Conservation (phyloP, 92 coral and sea anemone genomes). For the Montipora capitata region DNA sequence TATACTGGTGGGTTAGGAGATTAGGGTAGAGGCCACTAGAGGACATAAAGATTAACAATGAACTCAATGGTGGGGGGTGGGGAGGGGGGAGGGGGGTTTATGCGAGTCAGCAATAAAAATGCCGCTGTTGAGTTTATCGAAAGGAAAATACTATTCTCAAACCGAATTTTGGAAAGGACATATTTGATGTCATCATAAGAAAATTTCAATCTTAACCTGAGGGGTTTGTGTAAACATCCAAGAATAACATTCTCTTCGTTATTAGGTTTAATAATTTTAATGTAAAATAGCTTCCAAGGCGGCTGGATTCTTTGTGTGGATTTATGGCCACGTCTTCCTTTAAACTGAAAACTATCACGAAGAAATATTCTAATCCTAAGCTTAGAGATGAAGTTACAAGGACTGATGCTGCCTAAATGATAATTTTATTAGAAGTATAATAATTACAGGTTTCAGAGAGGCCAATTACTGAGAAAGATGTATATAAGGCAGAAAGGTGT, state of each 20-base stretch:
- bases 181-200: not conserved
- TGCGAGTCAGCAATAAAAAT: not conserved
- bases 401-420: no score
- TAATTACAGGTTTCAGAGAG: not conserved
- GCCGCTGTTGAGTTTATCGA: not conserved
- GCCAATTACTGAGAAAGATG: not conserved
- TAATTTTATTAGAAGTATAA: not conserved
- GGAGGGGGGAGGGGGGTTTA: not conserved
- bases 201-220: not conserved
- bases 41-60: no score
- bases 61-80: not conserved
- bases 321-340: not conserved
- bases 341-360: not conserved
- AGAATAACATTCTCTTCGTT: not conserved
- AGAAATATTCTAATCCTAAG: not conserved
- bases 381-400: not conserved
- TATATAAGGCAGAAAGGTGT: not conserved
- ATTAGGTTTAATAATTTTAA: not conserved
- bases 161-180: not conserved
- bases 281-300: not conserved
- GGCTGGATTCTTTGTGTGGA: not conserved
- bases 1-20: not conserved
- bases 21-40: not conserved
- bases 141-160: not conserved
- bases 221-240: not conserved